Percentiles rank a stretch among this genome's conserved stretches.
Evolutionary conservation across 1,140 invertebrate species (phyloP).

Genomic region (Cyphomyrmex costatus): DNA sequence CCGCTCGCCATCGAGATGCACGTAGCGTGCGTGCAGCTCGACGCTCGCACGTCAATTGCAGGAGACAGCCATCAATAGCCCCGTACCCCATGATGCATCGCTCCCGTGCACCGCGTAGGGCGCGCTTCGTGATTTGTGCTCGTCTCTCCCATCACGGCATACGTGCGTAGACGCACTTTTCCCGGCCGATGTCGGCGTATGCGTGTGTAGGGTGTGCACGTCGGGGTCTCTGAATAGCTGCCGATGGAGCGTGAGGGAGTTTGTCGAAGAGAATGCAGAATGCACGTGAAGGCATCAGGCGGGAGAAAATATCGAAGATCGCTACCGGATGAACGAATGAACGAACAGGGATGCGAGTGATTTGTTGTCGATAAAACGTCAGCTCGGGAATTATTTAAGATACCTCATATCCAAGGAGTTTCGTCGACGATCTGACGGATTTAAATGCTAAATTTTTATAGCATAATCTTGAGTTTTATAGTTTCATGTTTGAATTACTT

Average conservation of each 20-base stretch:
- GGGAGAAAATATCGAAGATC: slow-evolving; percentile 49
- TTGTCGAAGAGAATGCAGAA: slow-evolving; percentile 47
- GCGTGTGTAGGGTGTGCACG: background rate
- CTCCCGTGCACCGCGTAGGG: slow-evolving; percentile 34
- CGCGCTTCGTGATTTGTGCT: slow-evolving; percentile 62
- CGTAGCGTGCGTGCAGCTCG: slow-evolving; percentile 54
- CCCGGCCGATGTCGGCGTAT: background rate
- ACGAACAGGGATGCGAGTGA: slow-evolving; percentile 42
- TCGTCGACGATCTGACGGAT: slow-evolving; percentile 11
- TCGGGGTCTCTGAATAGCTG: slow-evolving; percentile 45
- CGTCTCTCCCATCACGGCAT: slow-evolving; percentile 21
- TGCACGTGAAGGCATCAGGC: slow-evolving; percentile 8
- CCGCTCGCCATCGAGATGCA: slow-evolving; percentile 15
- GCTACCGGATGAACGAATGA: slow-evolving; percentile 19
- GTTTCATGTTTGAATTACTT: background rate
- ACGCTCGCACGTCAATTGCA: slow-evolving; percentile 72
- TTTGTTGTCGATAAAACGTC: slow-evolving; percentile 64
- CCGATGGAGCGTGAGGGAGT: slow-evolving; percentile 41
- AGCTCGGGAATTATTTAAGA: slow-evolving; percentile 57
- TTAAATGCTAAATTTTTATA: slow-evolving; percentile 32
- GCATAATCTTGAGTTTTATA: slow-evolving; percentile 1
- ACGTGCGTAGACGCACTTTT: slow-evolving; percentile 38
- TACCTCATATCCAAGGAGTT: slow-evolving; percentile 40
- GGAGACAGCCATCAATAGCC: slow-evolving; percentile 77
- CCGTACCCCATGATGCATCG: slow-evolving; percentile 70